Percentiles rank a stretch among this genome's conserved stretches.
Conservation (phyloP, 2,888 invertebrate genomes). For the Sphaerophoria taeniata region DNA sequence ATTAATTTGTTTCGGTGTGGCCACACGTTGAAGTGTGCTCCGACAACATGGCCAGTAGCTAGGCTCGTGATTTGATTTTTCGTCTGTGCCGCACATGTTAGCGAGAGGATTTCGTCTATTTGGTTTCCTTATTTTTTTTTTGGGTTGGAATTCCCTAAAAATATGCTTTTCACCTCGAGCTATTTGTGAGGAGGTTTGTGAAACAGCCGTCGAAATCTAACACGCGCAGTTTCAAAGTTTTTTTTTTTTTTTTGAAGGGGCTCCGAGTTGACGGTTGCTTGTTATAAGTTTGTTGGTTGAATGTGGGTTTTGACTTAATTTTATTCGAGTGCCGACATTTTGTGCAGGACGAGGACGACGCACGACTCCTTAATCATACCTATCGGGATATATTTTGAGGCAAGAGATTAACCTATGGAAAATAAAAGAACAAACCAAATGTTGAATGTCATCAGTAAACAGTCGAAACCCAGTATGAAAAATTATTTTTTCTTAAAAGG, state of each 20-base stretch:
- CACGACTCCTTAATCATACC: conserved; percentile 26
- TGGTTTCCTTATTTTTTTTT: conserved; percentile 43
- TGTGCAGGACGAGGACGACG: conserved; percentile 6
- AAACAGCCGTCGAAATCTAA: conserved; percentile 29
- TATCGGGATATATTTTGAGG: conserved; percentile 21
- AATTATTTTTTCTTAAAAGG: neutral
- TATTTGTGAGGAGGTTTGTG: conserved; percentile 20
- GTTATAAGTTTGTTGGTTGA: neutral
- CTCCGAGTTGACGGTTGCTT: neutral
- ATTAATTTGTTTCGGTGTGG: conserved; percentile 71
- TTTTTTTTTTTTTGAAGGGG: neutral
- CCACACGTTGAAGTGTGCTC: conserved; percentile 67
- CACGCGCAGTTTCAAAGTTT: conserved; percentile 54
- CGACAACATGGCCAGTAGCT: conserved; percentile 68
- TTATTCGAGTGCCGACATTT: conserved; percentile 48
- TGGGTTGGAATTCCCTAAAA: conserved; percentile 61
- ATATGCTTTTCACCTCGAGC: conserved; percentile 57
- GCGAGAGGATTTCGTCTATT: conserved; percentile 28
- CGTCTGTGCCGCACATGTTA: conserved; percentile 51
- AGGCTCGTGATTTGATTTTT: conserved; percentile 47
- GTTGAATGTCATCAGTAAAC: neutral
- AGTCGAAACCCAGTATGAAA: neutral
- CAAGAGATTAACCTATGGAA: neutral
- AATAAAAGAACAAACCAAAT: neutral
- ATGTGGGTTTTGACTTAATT: conserved; percentile 43